Conservation (phyloP, 2,888 invertebrate genomes). For the Apantesis nais region DNA sequence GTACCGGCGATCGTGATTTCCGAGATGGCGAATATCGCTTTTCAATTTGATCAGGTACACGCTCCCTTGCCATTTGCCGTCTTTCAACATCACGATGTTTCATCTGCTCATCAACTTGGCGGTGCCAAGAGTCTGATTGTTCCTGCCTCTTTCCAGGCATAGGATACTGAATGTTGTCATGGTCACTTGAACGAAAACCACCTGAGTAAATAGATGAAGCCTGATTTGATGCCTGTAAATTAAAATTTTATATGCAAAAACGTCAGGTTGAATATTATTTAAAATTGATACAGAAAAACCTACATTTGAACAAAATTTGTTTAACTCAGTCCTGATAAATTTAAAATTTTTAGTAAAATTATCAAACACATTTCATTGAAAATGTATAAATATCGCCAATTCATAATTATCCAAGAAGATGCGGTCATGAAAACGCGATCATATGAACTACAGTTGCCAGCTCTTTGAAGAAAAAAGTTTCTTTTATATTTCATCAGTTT, state of each 20-base stretch:
- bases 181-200: conserved; percentile 66
- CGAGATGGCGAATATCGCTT: conserved; percentile 29
- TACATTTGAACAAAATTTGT: not conserved
- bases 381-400: not conserved
- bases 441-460: no score
- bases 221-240: conserved; percentile 79
- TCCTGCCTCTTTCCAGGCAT: conserved; percentile 45
- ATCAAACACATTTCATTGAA: not conserved
- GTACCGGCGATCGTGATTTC: conserved; percentile 66
- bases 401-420: not conserved
- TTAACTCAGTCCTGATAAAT: not conserved
- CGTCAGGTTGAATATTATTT: conserved; percentile 30
- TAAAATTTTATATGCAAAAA: conserved; percentile 74
- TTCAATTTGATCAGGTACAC: conserved; percentile 37
- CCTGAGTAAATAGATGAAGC: conserved; percentile 68
- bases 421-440: not conserved
- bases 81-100: conserved; percentile 64
- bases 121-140: conserved; percentile 59
- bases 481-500: not conserved
- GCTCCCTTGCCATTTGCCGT: conserved; percentile 43
- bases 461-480: not conserved
- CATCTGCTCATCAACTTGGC: conserved; percentile 55
- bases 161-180: conserved; percentile 60
- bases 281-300: conserved; percentile 20
- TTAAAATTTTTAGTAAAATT: not conserved